Evolutionary conservation across 2,113 vertebrate species (phyloP), one percentile per base, ranked within the genome.

Genomic region (Melozone crissalis): DNA sequence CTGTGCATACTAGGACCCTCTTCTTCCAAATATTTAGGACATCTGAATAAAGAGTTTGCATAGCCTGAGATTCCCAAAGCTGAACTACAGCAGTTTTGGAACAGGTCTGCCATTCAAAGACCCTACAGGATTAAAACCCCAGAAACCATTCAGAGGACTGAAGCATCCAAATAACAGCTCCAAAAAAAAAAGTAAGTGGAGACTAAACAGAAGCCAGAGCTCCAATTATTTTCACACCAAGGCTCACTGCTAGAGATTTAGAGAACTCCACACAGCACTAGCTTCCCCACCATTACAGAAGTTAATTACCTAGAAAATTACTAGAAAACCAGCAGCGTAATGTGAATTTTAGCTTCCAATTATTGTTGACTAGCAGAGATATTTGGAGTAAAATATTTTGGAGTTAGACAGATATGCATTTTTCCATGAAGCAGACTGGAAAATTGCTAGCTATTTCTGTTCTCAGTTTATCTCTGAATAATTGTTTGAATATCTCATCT

Each of bases 261-360:
- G 65, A 89, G 35, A 90, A 93, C 69, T 88, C n/a, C 79, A 84
- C 44, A 88, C 27, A 92, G 63, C 55, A 55, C 79, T 66, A 58
- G 35, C 39, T 88, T 90, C 65, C 55, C 27, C 17, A 75, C 35
- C 43, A 84, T 87, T 86, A 89, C 43, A 37, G 37, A 87, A 92
- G 21, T 78, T 87, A 94, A 97, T 93, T 90, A 86, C 33, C 51
- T 87, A 96, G 77, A 95, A 95, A 92, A 94, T 85, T 75, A 92
- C 58, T 31, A 91, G 57, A 85, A 93, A 94, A 63, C 47, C 80
- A 92, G 69, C 47, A 92, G 65, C 3, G 11, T 68, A 84, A 89
- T 74, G 28, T 49, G 58, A 95, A 91, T 89, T 93, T 92, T 63
- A 90, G 57, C 44, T 87, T 92, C 44, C 52, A 67, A 47, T 93